Conservation (phyloP, 2,797 vertebrate species). For the Chrosomus eos region DNA sequence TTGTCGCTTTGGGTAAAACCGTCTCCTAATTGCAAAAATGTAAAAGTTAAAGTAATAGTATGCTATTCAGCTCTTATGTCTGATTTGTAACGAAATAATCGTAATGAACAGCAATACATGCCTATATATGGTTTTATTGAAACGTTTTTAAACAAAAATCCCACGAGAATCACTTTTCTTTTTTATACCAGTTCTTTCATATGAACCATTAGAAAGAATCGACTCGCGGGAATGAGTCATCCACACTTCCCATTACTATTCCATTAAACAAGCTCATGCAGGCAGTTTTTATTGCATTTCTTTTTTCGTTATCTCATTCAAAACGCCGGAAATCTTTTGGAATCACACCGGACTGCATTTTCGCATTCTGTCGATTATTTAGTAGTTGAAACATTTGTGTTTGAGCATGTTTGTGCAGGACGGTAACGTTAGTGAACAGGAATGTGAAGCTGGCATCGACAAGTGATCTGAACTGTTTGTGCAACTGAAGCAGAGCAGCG, state of each 20-base stretch:
- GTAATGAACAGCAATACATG: not conserved
- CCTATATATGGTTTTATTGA: not conserved
- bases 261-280: not conserved
- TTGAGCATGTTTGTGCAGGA: not conserved
- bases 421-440: not conserved
- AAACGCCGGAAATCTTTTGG: not conserved
- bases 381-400: not conserved
- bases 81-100: not conserved
- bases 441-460: constrained; percentile 36
- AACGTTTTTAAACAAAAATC: too few species aligned
- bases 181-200: too few species aligned
- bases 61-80: not conserved
- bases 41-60: not conserved
- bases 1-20: not conserved
- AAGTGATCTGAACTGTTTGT: not conserved
- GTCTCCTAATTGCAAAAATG: not conserved
- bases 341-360: not conserved
- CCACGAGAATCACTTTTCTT: too few species aligned
- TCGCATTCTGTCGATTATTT: not conserved
- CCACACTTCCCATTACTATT: not conserved
- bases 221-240: not conserved
- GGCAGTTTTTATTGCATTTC: not conserved
- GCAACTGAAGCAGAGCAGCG: not conserved
- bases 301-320: not conserved
- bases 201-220: not conserved